Base-by-base conservation (phyloP, 2,797 vertebrate species). In the Darevskia nairensis region DNA sequence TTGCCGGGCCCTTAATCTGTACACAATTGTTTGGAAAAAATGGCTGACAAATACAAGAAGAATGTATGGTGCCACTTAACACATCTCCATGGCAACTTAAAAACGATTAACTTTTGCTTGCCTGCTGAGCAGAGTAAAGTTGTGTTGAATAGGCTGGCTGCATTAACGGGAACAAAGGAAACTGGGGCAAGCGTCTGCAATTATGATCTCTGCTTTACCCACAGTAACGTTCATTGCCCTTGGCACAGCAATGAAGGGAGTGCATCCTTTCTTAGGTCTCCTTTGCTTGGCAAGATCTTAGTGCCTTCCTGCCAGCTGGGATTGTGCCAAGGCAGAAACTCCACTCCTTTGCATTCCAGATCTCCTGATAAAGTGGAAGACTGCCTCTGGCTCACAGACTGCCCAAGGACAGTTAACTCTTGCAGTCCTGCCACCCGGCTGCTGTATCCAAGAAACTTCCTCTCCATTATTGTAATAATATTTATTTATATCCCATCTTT, bases 271-370 rank as follows among this genome's bases (percentile, higher is more conserved):
- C 82, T 78, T 80, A 94, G 91, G 80, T 92, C 91, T 93, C 88
- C 76, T 90, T 32, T 68, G 39, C 86, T 88, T 83, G 71, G 41
- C 94, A 91, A 82, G 89, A 84, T 39, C 44, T 46, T 4, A 23
- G 90, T 83, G 89, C 19, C 44, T 50, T 86, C 11, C 13, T 80
- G 91, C 96, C 96, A 97, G 94, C 92, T 97, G 96, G 94, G 90
- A 85, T 86, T 9, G 71, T 90, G 94, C 96, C 96, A 97, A 94
- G 83, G 82, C 84, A 93, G 91, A 89, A 88, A 92, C 85, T 94
- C 92, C 50, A 90, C 80, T 92, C 89, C 89, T 93, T 80, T 85
- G 25, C 86, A 94, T 94, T 95, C 91, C 88, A 94, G 89, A 9
- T 77, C 85, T 66, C 74, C 90, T 77, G 80, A 91, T 94, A 94